Percentiles rank a stretch among this genome's conserved stretches.
Conservation (phyloP, 2,888 invertebrate species). For the Eupeodes luniger region DNA sequence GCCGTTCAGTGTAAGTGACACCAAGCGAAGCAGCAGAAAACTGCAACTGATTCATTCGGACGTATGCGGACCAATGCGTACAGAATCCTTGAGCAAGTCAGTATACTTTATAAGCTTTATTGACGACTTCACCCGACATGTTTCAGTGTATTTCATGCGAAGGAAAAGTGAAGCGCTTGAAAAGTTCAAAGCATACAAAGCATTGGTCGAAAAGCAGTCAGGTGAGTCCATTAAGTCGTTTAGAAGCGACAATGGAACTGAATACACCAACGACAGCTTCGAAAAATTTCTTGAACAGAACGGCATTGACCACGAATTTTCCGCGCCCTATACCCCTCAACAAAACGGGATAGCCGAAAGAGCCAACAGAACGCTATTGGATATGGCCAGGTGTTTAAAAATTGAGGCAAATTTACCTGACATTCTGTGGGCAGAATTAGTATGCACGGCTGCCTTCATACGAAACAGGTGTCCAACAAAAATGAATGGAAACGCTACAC, state of each 20-base stretch:
- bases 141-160: no score
- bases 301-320: background rate
- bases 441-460: background rate
- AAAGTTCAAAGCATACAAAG: no score
- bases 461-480: no score
- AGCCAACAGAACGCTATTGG: background rate
- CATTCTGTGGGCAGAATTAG: background rate
- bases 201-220: no score
- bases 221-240: no score
- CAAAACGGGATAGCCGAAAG: constrained; percentile 15
- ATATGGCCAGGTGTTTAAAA: background rate
- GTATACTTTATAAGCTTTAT: no score
- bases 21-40: no score
- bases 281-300: constrained; percentile 6
- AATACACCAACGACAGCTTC: background rate
- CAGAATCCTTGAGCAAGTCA: no score
- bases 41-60: no score
- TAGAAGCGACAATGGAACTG: background rate
- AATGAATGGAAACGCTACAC: background rate
- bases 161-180: no score
- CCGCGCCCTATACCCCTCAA: background rate
- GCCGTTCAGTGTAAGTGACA: background rate
- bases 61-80: no score
- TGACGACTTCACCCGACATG: no score
- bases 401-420: background rate